Percentiles rank a stretch among this genome's conserved stretches.
Conservation (phyloP, 2,113 vertebrate genomes). For the Anhinga rufa region DNA sequence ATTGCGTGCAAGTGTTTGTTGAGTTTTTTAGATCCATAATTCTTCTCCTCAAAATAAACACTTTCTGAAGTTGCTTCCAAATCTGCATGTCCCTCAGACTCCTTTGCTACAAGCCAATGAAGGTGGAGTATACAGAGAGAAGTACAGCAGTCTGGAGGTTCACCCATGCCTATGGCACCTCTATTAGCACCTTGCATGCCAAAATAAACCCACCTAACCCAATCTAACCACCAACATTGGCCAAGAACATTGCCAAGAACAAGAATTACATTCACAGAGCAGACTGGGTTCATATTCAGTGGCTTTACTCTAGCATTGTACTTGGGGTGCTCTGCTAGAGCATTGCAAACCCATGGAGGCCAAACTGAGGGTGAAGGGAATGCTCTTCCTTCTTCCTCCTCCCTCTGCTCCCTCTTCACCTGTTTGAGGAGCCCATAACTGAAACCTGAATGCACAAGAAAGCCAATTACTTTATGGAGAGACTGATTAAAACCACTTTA, state of each 20-base stretch:
- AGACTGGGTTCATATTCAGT: not conserved
- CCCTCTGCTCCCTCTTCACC: not conserved
- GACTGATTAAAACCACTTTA: not conserved
- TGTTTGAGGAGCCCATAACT: not conserved
- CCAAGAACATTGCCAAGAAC: not conserved
- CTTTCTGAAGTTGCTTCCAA: not conserved
- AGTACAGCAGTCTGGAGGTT: too few relatives aligned
- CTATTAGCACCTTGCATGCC: not conserved
- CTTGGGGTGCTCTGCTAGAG: not conserved
- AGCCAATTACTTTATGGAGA: not conserved
- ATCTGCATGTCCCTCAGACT: not conserved
- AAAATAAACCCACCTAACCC: not conserved
- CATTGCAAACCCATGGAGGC: rapidly evolving
- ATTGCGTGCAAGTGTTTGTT: not conserved
- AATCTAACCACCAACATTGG: not conserved
- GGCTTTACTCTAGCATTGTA: not conserved
- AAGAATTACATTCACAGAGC: not conserved
- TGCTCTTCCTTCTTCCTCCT: not conserved
- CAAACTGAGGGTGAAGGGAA: not conserved
- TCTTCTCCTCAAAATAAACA: not conserved
- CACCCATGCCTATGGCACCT: not conserved
- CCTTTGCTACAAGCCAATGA: not conserved
- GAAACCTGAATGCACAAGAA: not conserved
- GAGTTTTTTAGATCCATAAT: not conserved
- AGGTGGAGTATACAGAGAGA: not conserved